Base-by-base conservation (phyloP, 2,888 invertebrate species). In the Drosophila atripex region DNA sequence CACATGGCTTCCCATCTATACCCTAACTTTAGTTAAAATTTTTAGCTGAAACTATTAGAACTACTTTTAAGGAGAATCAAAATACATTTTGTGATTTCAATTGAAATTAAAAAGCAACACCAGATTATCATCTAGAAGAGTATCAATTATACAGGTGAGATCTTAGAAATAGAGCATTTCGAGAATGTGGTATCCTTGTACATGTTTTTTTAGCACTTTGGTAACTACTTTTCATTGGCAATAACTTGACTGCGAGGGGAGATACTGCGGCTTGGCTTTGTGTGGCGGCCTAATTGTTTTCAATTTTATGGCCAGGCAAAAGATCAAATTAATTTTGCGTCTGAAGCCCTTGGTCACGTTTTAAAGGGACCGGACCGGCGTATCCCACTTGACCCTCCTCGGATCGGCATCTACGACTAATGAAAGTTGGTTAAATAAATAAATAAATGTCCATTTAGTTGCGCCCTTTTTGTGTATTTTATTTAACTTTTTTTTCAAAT, bases 391-490 rank as follows among this genome's bases (percentile, higher is more conserved):
- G 52, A 65, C 75, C 75, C 65, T 56, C 55, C 61, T 73, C 51
- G 66, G 59, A 1, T 18, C 18, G 18, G 51, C 55, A 32, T 61
- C 64, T 77, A 68, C 65, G 78, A 76, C 83, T 78, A 87, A 88
- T 89, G 88, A 83, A 88, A 78, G 74, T 77, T 80, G 74, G 72
- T 83, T 76, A 79, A 84, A 78, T 77, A 88, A 88, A 78, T 77
- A 88, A 88, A 88, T 77, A 88, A 87, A 89, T 75, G 88, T 71
- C 71, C 88, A 78, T 86, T 89, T 85, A 66, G 65, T 64, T 54
- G 74, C 71, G 80, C 73, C 83, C 72, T 74, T 88, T 77, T 76
- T 70, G 45, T 80, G 77, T 76, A 73, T 58, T 73, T 76, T 77
- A 76, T 85, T 80, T 80, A 80, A 87, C 73, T 77, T 85, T 73